Evolutionary conservation across 1,140 invertebrate species (phyloP), one percentile per base, ranked within the genome.

Genomic region (Nixonia krombeini): DNA sequence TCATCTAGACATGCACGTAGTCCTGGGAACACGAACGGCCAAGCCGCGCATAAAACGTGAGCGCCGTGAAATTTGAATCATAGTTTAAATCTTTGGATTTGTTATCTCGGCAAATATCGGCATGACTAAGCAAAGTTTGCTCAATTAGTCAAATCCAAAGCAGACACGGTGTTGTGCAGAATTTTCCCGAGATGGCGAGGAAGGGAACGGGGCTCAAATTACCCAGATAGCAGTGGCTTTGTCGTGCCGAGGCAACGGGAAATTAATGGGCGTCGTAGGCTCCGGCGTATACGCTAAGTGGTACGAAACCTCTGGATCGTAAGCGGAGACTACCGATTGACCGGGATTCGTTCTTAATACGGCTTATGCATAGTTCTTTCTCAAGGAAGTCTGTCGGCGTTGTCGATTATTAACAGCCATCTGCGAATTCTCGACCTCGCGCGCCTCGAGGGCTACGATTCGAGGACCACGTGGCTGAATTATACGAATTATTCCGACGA

Each of bases 401-500:
- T 15, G 38, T n/a, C 4, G 15, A 16, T 61, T 49, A 63, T 63
- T 63, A 49, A n/a, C n/a, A n/a, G 35, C 37, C 35, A 49, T n/a
- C n/a, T n/a, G n/a, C n/a, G n/a, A n/a, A n/a, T n/a, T n/a, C n/a
- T n/a, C n/a, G 41, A 67, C 50, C 65, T 57, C 18, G 52, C n/a
- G n/a, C n/a, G n/a, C 44, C 51, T 31, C 47, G 21, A 42, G 58
- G 49, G 46, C 25, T 51, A 58, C 51, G 26, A 62, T 49, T 38
- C 18, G 31, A 17, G 35, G 33, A 50, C 10, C 40, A 25, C 50
- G 2, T n/a, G n/a, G n/a, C 23, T 35, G 50, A 46, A 64, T 65
- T 61, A 66, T 69, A 69, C 64, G 62, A 46, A 65, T 68, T 62
- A 67, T 63, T 62, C 63, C 47, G 44, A 40, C 57, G 55, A n/a